Evolutionary conservation across 2,888 invertebrate species (phyloP).

Genomic region (Synanthedon andrenaeformis): DNA sequence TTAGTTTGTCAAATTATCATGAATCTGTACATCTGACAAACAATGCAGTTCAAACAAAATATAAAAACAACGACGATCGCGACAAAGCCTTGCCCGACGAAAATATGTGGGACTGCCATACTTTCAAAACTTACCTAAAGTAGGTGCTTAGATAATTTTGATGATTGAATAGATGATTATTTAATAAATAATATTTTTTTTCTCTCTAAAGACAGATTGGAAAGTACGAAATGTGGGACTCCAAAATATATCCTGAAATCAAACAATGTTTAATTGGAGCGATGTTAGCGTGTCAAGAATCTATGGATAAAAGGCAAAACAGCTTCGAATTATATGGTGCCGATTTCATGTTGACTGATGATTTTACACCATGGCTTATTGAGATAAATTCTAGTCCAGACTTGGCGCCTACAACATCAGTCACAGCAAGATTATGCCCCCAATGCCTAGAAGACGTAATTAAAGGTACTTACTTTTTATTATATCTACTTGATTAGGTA

Average conservation of each 20-base stretch:
- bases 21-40: slow-evolving; percentile 94
- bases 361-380: slow-evolving; percentile 90
- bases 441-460: slow-evolving; percentile 90
- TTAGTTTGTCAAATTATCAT: slow-evolving; percentile 87
- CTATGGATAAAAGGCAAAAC: slow-evolving; percentile 82
- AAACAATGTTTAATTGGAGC: slow-evolving; percentile 81
- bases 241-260: slow-evolving; percentile 90
- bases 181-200: not conserved
- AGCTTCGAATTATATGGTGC: slow-evolving; percentile 96
- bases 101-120: slow-evolving; percentile 95
- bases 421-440: slow-evolving; percentile 87
- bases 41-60: slow-evolving; percentile 92
- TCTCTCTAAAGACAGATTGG: slow-evolving; percentile 75
- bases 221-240: slow-evolving; percentile 82
- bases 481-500: not conserved
- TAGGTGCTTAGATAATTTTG: slow-evolving; percentile 31
- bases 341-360: slow-evolving; percentile 93
- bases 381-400: slow-evolving; percentile 96
- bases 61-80: slow-evolving; percentile 77
- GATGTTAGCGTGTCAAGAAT: slow-evolving; percentile 87
- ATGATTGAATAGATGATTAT: not conserved
- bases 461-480: slow-evolving; percentile 74
- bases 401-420: slow-evolving; percentile 89
- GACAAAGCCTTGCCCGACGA: slow-evolving; percentile 85
- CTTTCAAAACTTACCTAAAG: slow-evolving; percentile 80